A percentile compares a stretch with the other conserved stretches of the same genome.
phyloP scores from a whole-genome alignment of 2,797 vertebrate genomes.

The Dendrocincla fuliginosa region DNA sequence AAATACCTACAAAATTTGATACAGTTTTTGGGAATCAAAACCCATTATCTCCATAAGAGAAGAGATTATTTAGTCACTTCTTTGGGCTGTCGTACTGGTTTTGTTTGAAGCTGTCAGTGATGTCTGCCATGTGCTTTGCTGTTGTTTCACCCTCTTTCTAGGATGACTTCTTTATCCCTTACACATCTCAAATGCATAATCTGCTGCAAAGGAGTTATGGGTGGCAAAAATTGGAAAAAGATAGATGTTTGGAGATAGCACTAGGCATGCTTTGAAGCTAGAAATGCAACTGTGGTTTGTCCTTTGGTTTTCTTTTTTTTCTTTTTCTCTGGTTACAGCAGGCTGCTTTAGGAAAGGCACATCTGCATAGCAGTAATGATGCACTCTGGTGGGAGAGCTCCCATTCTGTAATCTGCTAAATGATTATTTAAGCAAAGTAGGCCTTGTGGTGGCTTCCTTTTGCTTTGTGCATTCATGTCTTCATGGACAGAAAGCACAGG shows the following conservation, averaged over 20 bases:
- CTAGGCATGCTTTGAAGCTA: neutral
- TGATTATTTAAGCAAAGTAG: neutral
- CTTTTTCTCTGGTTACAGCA: neutral
- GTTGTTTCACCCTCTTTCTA: neutral
- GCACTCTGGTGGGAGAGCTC: neutral
- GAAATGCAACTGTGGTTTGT: neutral
- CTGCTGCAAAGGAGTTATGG: neutral
- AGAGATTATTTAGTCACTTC: constrained; percentile 39
- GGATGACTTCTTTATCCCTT: neutral
- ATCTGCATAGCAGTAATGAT: neutral
- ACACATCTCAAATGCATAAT: neutral
- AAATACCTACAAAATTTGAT: constrained; percentile 38
- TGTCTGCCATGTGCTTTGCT: neutral
- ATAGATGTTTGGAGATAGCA: neutral
- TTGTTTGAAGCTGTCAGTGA: neutral
- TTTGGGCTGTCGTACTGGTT: neutral
- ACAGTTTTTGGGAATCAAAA: constrained; percentile 49
- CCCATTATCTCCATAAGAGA: constrained; percentile 29
- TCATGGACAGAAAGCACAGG: neutral
- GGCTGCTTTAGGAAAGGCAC: neutral
- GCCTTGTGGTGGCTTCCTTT: neutral
- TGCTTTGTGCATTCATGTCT: neutral
- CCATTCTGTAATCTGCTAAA: neutral
- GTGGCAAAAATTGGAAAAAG: neutral
- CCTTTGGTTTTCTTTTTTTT: neutral